These are phyloP conservation scores for Andinoacara biseriatus DNA, from an alignment of 2,113 vertebrate species.

Conservation along the genomic window DNA sequence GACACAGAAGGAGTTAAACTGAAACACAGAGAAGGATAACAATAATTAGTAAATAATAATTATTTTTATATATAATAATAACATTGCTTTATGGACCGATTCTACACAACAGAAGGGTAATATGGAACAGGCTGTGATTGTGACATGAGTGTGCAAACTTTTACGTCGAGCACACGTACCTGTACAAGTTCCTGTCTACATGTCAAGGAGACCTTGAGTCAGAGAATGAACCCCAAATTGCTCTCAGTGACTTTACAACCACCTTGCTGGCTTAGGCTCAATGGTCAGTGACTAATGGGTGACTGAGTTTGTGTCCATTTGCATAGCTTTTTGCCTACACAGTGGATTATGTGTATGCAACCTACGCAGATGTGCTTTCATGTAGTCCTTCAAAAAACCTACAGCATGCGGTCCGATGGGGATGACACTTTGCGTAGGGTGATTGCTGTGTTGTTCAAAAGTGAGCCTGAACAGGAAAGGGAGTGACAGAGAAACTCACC, in stretches of 20 bases:
- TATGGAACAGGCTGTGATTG: background rate
- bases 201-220: conserved; percentile 24
- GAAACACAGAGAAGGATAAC: too few species aligned
- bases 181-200: background rate
- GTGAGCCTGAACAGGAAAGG: too few species aligned
- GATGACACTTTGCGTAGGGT: too few species aligned
- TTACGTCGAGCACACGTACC: background rate
- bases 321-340: background rate
- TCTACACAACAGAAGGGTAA: conserved; percentile 1
- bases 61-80: too few species aligned
- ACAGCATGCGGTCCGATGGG: too few species aligned
- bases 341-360: background rate
- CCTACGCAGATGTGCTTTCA: too few species aligned
- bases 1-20: too few species aligned
- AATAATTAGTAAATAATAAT: too few species aligned
- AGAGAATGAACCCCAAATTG: background rate
- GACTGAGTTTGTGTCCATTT: background rate
- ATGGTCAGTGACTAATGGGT: background rate
- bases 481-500: too few species aligned
- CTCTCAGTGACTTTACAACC: background rate
- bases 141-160: conserved; percentile 11
- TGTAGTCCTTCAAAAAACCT: too few species aligned
- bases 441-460: too few species aligned
- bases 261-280: background rate
- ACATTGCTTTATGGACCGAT: conserved; percentile 31